Evolutionary conservation across 2,797 vertebrate genomes (phyloP), one percentile per base, ranked within the genome.

Genomic region (Semaprochilodus insignis): DNA sequence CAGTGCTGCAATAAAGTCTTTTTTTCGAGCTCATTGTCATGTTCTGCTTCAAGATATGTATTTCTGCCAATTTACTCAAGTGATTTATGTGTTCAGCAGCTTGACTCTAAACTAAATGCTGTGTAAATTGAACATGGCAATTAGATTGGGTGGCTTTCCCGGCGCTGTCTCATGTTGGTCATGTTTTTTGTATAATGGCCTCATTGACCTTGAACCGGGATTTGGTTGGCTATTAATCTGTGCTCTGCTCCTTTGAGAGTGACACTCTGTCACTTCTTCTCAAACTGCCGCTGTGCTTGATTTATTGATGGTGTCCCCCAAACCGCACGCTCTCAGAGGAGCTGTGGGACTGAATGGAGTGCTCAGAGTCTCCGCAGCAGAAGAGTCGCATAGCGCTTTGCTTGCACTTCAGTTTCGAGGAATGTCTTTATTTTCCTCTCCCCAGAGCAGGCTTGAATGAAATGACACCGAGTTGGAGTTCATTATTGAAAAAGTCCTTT

Each of bases 221-320:
- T 63, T 74, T 74, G 54, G 72, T 80, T 21, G 15, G 21, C 60
- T 44, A 73, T 81, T 83, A 86, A 86, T 86, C 77, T 23, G 34
- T 15, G 44, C 44, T 63, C 34, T 27, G 48, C 54, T 83, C 67
- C 78, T 81, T 77, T 21, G 78, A 82, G 73, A 74, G 27, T 66
- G 73, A 44, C 27, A 40, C 17, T 77, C 76, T 72, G 44, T 83
- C 73, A 74, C 78, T 78, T 60, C 67, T 71, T 73, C 66, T 71
- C 76, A 83, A 80, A 77, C 69, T 48, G 74, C 44, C n/a, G 44
- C 80, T 82, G 59, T 66, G 76, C 55, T 80, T 86, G 78, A 86
- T 83, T 86, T 74, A 86, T 86, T 80, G 81, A 81, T 81, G 34
- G 44, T 67, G 63, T 85, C 66, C 52, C 70, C 34, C 67, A 72